phyloP scores from a whole-genome alignment of 2,797 vertebrate species.

The Anabacerthia variegaticeps region DNA sequence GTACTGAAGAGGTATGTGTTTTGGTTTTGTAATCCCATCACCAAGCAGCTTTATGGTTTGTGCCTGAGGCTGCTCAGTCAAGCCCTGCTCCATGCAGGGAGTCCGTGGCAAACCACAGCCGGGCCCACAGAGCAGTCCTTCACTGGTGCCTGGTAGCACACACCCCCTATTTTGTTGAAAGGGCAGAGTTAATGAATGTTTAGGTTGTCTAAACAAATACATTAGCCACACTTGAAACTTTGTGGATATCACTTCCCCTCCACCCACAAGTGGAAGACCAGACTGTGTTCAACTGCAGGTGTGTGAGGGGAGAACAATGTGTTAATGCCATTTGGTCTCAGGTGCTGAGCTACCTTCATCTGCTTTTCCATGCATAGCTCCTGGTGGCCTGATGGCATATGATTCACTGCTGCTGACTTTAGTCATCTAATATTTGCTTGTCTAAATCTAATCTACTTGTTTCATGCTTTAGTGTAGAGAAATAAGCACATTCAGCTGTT shows the following conservation, averaged over 20 bases:
- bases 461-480: background rate
- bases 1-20: background rate
- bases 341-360: background rate
- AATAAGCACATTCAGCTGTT: background rate
- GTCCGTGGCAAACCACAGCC: background rate
- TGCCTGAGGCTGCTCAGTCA: background rate
- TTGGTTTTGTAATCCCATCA: background rate
- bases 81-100: background rate
- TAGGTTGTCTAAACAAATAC: background rate
- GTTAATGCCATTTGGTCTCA: background rate
- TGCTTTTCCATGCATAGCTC: background rate
- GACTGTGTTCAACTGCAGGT: background rate
- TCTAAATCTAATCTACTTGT: background rate
- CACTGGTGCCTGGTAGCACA: rapidly evolving
- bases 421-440: background rate
- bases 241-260: background rate
- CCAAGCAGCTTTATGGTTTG: background rate
- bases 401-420: background rate
- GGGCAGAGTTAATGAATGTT: background rate
- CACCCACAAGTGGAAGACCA: background rate
- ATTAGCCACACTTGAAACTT: background rate
- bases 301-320: rapidly evolving
- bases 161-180: background rate
- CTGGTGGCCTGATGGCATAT: background rate
- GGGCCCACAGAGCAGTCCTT: background rate